Evolutionary conservation across 2,113 vertebrate species (phyloP), one percentile per base, ranked within the genome.

Genomic region (Barbus barbus): DNA sequence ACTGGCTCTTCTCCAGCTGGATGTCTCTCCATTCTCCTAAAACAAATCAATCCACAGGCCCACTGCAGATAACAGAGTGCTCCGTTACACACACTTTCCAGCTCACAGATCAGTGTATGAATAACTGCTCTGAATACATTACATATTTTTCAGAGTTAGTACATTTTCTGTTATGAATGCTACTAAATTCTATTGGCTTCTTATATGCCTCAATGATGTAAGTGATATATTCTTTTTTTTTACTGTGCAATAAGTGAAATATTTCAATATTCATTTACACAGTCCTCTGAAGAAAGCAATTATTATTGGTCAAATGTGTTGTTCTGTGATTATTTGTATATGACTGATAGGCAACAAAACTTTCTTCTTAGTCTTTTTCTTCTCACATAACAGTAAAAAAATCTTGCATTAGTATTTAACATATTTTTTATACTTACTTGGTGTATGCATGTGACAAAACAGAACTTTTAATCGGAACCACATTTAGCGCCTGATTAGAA

Each of bases 1-100:
- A 31, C 78, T 85, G 84, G 78, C 84, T 85, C 22, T 41, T 5
- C 28, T 85, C 78, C 84, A 85, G 84, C 67, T 85, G 78, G 69
- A 85, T 67, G 69, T 22, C 33, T 56, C 69, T 69, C 38, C 26
- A 65, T 81, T 71, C 63, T 63, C 61, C 73, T 67, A 53, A 84
- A 87, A 87, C 82, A 69, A 69, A 84, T 74, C 78, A 58, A 53
- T 84, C 82, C 82, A 22, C 9, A 16, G 67, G 80, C 26, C 53
- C 18, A 22, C 61, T 5, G 38, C 77, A 31, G 73, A 73, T 36
- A 36, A 58, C 48, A 46, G 36, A 78, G 60, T 24, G 22, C 63
- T 74, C 76, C n/a, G 20, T 79, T 71, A 84, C 63, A 72, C 83
- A 79, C 24, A 51, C 75, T 74, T 83, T 81, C 56, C 69, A 67